Percentiles rank a stretch among this genome's conserved stretches.
phyloP scores from a whole-genome alignment of 2,797 vertebrate species.

The Monodelphis domestica region DNA sequence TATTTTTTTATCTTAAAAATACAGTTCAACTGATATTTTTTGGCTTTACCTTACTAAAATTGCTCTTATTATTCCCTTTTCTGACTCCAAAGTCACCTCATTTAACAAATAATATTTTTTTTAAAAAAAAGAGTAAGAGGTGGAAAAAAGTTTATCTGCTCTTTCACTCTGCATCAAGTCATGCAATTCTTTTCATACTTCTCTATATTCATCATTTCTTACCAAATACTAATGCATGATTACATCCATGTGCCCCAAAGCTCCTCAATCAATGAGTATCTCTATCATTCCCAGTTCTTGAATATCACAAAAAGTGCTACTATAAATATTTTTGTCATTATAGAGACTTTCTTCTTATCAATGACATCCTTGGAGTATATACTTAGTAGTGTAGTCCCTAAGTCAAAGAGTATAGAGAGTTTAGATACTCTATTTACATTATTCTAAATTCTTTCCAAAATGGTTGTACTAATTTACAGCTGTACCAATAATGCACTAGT shows the following conservation, averaged over 20 bases:
- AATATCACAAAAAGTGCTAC: neutral
- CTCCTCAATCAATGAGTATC: neutral
- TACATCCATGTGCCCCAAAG: neutral
- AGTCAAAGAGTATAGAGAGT: neutral
- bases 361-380: neutral
- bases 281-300: neutral
- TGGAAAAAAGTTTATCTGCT: no score
- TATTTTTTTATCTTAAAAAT: neutral
- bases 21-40: no score
- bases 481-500: no score
- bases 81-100: no score
- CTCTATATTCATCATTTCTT: neutral
- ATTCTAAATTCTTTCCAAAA: neutral
- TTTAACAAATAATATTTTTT: no score
- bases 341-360: neutral
- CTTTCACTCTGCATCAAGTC: neutral
- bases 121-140: no score
- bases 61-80: no score
- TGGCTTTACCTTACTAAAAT: no score
- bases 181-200: neutral
- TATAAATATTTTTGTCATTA: neutral
- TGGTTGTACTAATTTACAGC: neutral
- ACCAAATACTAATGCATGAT: neutral
- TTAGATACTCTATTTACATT: neutral
- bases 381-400: neutral